Percentiles rank a stretch among this genome's conserved stretches.
phyloP scores from a whole-genome alignment of 1,140 invertebrate genomes.

The Megalonaias nervosa region DNA sequence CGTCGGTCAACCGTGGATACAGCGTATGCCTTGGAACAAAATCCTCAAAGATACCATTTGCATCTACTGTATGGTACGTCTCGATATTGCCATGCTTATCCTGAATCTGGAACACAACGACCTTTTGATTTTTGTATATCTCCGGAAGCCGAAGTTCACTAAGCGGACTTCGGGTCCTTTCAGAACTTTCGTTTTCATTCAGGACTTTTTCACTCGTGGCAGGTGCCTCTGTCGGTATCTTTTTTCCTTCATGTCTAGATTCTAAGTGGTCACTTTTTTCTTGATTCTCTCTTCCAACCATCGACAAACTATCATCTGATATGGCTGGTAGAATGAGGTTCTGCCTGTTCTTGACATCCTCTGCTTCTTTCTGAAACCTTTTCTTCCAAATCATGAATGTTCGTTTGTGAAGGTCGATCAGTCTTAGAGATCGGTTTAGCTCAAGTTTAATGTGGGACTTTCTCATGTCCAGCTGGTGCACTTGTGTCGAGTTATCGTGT shows the following conservation, averaged over 20 bases:
- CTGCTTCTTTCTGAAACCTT: conserved; percentile 42
- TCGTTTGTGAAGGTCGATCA: conserved; percentile 55
- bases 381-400: conserved; percentile 51
- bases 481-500: conserved; percentile 64
- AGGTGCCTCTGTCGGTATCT: too few species aligned
- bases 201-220: too few species aligned
- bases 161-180: conserved; percentile 1
- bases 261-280: too few species aligned
- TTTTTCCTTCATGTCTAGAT: too few species aligned
- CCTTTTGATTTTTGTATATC: conserved; percentile 37
- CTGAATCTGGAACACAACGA: conserved; percentile 49
- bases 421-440: conserved; percentile 40
- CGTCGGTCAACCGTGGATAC: conserved; percentile 44
- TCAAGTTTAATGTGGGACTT: conserved; percentile 51
- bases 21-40: conserved; percentile 43
- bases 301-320: too few species aligned
- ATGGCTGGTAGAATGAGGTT: too few species aligned
- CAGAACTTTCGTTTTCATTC: too few species aligned
- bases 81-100: conserved; percentile 47
- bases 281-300: too few species aligned
- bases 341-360: too few species aligned
- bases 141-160: conserved; percentile 39
- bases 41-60: conserved; percentile 40
- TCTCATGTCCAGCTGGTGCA: conserved; percentile 62
- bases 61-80: conserved; percentile 51